Evolutionary conservation across 2,797 vertebrate genomes (phyloP).

Genomic region (Helicolenus hilgendorfi): DNA sequence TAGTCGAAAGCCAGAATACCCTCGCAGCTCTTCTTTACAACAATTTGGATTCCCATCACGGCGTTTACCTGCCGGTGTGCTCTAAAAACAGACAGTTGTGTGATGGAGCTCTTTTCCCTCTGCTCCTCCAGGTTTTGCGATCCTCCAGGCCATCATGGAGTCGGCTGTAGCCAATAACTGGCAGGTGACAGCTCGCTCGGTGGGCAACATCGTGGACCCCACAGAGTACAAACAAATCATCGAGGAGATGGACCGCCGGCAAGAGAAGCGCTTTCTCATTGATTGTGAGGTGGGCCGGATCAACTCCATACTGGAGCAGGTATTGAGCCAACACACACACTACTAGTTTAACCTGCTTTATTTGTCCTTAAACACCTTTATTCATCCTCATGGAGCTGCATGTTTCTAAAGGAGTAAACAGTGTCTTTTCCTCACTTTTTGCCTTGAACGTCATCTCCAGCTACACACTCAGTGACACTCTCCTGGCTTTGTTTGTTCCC

Average conservation of each 20-base stretch:
- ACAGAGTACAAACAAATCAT: constrained; percentile 97
- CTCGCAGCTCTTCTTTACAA: not conserved
- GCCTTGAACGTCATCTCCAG: constrained; percentile 5
- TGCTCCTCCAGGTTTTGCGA: constrained; percentile 93
- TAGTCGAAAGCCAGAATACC: not conserved
- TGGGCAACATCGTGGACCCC: constrained; percentile 95
- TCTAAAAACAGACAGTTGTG: constrained; percentile 14
- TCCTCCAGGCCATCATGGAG: constrained; percentile 99
- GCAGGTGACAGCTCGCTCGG: constrained; percentile 98
- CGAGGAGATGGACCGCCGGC: constrained; percentile 98
- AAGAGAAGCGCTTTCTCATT: constrained; percentile 97
- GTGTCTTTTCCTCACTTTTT: not conserved
- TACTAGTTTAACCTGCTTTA: not conserved
- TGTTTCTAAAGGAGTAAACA: constrained; percentile 8
- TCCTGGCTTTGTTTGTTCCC: constrained; percentile 2
- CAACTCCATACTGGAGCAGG: constrained; percentile 97
- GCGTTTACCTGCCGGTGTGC: constrained; percentile 5
- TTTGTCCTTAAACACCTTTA: not conserved
- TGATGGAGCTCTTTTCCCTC: constrained; percentile 53
- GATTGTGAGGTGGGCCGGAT: constrained; percentile 98
- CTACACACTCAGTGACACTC: constrained; percentile 16
- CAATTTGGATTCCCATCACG: constrained; percentile 10
- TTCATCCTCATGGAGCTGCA: not conserved
- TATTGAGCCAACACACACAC: constrained; percentile 73
- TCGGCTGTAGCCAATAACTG: constrained; percentile 98